Conservation (phyloP, 30 jellyfish, hydroid and myxozoan genomes). For the Clytia hemisphaerica region DNA sequence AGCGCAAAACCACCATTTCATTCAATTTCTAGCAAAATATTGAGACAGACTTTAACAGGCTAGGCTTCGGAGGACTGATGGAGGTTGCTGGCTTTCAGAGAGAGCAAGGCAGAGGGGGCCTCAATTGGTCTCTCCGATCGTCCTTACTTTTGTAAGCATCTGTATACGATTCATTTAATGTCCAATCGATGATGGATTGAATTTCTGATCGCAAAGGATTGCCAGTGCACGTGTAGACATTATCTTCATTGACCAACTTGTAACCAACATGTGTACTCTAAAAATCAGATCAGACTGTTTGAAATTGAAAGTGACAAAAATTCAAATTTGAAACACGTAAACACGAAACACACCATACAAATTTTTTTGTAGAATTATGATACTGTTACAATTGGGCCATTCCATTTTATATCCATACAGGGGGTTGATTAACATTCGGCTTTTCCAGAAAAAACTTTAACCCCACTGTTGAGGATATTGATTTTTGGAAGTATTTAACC, state of each 20-base stretch:
- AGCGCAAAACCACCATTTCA: too few relatives aligned
- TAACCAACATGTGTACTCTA: conserved; percentile 86
- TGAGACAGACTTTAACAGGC: too few relatives aligned
- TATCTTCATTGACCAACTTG: conserved; percentile 71
- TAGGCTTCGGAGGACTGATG: too few relatives aligned
- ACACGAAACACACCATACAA: not conserved
- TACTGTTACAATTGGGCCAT: too few relatives aligned
- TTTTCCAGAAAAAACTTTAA: too few relatives aligned
- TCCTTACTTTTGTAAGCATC: conserved; percentile 58
- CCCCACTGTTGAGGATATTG: too few relatives aligned
- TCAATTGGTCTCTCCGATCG: too few relatives aligned
- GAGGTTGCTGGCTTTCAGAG: too few relatives aligned
- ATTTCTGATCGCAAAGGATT: conserved; percentile 85
- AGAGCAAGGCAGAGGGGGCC: too few relatives aligned
- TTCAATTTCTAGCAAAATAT: too few relatives aligned
- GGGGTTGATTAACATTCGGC: not conserved
- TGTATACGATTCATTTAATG: conserved; percentile 70
- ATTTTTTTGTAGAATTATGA: not conserved
- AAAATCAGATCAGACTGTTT: not conserved
- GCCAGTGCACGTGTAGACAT: conserved; percentile 85
- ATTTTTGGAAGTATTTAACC: too few relatives aligned
- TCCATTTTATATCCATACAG: too few relatives aligned
- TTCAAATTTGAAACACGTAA: not conserved
- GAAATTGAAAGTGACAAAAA: not conserved
- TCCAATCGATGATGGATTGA: conserved; percentile 63